Evolutionary conservation across 2,888 invertebrate genomes (phyloP).

Genomic region (Euzetes globulus): DNA sequence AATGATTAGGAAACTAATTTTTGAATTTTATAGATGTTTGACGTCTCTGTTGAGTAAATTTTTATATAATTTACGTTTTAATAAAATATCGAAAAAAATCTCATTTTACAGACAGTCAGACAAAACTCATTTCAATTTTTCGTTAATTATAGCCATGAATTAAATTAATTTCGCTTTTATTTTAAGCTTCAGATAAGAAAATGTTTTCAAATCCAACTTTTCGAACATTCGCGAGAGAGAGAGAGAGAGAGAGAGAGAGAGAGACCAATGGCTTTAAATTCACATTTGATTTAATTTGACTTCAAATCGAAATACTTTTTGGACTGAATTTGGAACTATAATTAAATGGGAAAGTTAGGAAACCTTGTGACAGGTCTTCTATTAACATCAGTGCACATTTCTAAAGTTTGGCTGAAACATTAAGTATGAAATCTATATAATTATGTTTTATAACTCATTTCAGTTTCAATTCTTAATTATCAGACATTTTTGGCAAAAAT

Average conservation of each 20-base stretch:
- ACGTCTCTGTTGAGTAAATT: not conserved
- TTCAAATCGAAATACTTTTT: not conserved
- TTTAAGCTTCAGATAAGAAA: not conserved
- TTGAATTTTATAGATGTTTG: not conserved
- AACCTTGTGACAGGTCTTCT: conserved; percentile 1
- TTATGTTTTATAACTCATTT: not conserved
- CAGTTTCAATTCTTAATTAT: no score
- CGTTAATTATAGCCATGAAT: not conserved
- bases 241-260: not conserved
- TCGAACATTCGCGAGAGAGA: not conserved
- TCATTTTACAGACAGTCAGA: not conserved
- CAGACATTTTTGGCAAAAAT: no score
- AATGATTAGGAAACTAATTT: no score
- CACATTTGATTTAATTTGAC: not conserved
- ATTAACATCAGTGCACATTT: not conserved
- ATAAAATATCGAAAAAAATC: not conserved
- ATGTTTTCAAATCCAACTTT: no score
- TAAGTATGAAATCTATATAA: not conserved
- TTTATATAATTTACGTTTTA: not conserved
- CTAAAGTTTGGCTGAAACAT: not conserved
- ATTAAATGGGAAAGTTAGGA: not conserved
- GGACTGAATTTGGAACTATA: not conserved
- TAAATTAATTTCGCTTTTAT: not conserved
- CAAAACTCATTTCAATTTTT: not conserved
- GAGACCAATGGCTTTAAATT: not conserved